Evolutionary conservation across 2,113 vertebrate species (phyloP).

Genomic region (Heptranchias perlo): DNA sequence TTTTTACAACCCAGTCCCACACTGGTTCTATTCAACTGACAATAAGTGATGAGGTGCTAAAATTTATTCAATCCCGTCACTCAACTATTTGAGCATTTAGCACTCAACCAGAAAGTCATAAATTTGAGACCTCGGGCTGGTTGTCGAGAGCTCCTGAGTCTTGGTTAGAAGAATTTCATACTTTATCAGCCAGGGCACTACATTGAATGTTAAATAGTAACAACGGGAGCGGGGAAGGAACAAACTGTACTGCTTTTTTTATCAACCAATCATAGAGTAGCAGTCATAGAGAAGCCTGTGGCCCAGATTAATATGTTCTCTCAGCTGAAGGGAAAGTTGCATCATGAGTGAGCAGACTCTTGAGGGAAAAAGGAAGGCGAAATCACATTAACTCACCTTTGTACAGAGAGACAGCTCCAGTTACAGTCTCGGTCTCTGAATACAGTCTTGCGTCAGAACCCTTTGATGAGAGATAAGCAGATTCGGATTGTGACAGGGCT

Average conservation of each 20-base stretch:
- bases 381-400: constrained; percentile 51
- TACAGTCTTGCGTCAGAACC: constrained; percentile 58
- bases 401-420: constrained; percentile 44
- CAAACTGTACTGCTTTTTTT: not conserved
- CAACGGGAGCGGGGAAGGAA: not conserved
- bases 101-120: not conserved
- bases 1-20: not conserved
- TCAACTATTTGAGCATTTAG: not conserved
- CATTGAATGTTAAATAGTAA: not conserved
- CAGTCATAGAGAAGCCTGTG: not conserved
- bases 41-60: not conserved
- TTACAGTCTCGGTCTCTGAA: constrained; percentile 54
- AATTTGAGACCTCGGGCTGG: not conserved
- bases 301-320: not conserved
- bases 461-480: constrained; percentile 34
- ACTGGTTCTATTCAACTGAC: not conserved
- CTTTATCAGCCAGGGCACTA: not conserved
- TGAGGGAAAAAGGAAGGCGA: not conserved
- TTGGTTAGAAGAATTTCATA: not conserved
- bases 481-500: constrained; percentile 46
- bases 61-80: not conserved
- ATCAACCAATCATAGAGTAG: not conserved
- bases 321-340: not conserved
- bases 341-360: not conserved
- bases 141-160: not conserved